Base-by-base conservation (phyloP, 1,140 invertebrate species). In the Drosophila subobscura region DNA sequence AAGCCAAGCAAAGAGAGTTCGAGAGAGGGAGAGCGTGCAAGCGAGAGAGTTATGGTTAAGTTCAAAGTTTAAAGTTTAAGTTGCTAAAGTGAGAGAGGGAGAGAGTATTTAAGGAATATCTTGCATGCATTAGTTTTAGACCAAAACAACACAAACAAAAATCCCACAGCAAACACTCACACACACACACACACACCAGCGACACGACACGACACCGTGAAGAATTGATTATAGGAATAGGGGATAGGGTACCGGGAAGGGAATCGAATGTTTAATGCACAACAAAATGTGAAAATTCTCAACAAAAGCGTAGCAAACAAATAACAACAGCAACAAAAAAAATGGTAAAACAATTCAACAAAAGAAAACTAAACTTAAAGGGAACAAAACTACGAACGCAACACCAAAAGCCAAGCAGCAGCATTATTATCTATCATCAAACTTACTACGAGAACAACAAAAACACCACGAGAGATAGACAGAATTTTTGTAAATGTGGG, bases 261-360 rank as follows among this genome's bases (percentile, higher is more conserved):
- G 55, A 86, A 86, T 83, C 78, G 81, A 85, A 85, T 88, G 81
- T 72, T 72, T 64, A 88, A 42, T 65, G 83, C 81, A 86, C 83
- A 88, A 86, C 52, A 41, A 60, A 77, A 45, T 50, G 71, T 56
- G 50, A 70, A 50, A 79, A 79, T 83, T 83, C 83, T 88, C 84
- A 88, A 76, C 70, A 55, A 42, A 79, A 85, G 67, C 72, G 72
- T 85, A 79, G 77, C 60, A 80, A 83, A 75, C 59, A 58, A 74
- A 50, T 42, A 53, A 56, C 40, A 51, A 53, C 14, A 52, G 8
- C 12, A 44, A 41, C 33, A 61, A 67, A 42, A 72, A 53, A 77
- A 80, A 77, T 56, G 54, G 53, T 53, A 79, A 57, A 33, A 58
- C 12, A 56, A 27, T 40, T 57, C 51, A 79, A 78, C 79, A 52